Evolutionary conservation across 2,797 vertebrate genomes (phyloP).

Genomic region (Odontamblyopus rebecca): DNA sequence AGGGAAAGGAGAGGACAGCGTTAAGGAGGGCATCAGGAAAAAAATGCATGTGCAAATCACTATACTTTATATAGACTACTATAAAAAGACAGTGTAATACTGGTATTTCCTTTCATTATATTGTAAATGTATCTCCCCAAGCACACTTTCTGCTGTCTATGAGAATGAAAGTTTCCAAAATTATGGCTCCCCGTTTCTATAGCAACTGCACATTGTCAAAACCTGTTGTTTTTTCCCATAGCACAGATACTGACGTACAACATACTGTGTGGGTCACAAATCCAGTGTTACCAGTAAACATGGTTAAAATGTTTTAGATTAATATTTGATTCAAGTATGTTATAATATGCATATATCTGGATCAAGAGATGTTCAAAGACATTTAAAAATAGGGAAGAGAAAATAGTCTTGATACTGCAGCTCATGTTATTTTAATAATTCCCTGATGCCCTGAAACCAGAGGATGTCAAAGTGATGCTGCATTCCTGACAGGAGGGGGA

Average conservation of each 20-base stretch:
- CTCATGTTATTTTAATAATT: constrained; percentile 49
- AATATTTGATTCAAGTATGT: background rate
- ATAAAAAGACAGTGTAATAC: background rate
- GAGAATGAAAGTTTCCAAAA: background rate
- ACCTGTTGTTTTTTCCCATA: constrained; percentile 8
- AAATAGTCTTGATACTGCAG: constrained; percentile 28
- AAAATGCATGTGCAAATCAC: no score
- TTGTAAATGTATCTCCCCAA: background rate
- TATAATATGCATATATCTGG: background rate
- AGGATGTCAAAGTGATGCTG: constrained; percentile 58
- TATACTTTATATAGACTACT: no score
- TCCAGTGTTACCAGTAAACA: background rate
- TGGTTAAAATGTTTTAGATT: background rate
- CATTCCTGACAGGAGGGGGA: constrained; percentile 42
- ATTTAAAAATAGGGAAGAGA: constrained; percentile 8
- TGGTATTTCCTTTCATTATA: no score
- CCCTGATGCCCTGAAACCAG: constrained; percentile 57
- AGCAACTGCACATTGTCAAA: constrained; percentile 15
- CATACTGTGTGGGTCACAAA: background rate
- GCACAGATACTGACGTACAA: background rate
- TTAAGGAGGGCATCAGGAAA: no score
- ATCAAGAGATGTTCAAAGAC: background rate
- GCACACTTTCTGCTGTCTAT: background rate
- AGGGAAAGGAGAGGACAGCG: no score
- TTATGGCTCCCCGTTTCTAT: constrained; percentile 5